phyloP scores from a whole-genome alignment of 2,888 invertebrate genomes.

The Conomelus anceps region DNA sequence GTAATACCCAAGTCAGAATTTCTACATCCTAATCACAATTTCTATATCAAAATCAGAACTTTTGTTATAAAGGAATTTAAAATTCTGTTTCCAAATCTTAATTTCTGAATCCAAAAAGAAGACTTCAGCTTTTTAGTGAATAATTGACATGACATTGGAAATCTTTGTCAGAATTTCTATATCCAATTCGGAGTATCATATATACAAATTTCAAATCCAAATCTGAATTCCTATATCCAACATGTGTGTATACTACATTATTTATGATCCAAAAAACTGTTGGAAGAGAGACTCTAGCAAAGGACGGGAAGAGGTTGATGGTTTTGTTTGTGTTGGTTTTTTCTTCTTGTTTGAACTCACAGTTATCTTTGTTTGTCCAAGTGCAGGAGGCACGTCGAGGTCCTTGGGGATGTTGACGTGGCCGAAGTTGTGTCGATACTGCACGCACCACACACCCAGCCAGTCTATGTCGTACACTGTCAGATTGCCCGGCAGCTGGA shows the following conservation, averaged over 20 bases:
- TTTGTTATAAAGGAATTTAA: too few species aligned
- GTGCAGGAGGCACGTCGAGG: constrained; percentile 80
- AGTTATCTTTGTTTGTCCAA: constrained; percentile 85
- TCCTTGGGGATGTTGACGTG: constrained; percentile 82
- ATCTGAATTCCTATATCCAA: too few species aligned
- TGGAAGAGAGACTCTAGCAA: neutral
- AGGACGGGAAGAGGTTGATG: neutral
- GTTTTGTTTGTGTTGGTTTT: neutral
- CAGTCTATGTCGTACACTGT: constrained; percentile 89
- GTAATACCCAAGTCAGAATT: too few species aligned
- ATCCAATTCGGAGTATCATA: too few species aligned
- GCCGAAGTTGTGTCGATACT: constrained; percentile 82
- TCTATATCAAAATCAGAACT: too few species aligned
- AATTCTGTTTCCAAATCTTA: too few species aligned
- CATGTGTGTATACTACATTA: neutral
- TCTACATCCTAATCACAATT: too few species aligned
- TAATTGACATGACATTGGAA: too few species aligned
- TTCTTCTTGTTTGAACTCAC: constrained; percentile 45
- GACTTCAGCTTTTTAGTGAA: too few species aligned
- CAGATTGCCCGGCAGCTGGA: constrained; percentile 73
- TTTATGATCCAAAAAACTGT: neutral
- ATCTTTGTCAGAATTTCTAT: too few species aligned
- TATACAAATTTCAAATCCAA: too few species aligned
- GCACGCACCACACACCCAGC: constrained; percentile 88
- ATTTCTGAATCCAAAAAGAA: too few species aligned